Conservation (phyloP, 2,797 vertebrate genomes). For the Poeciliopsis paucimaculata region DNA sequence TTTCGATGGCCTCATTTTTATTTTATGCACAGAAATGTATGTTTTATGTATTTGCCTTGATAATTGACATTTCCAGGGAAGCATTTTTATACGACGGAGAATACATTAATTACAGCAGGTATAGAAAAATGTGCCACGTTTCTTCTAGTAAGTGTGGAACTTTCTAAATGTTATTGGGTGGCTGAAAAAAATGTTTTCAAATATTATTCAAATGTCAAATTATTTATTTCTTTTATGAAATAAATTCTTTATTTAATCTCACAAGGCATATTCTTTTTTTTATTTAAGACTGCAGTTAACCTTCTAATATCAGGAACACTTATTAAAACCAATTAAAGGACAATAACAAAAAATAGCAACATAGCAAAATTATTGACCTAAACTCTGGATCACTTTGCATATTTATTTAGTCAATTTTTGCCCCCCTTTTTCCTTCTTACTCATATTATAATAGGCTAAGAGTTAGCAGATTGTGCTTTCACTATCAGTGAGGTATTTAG, state of each 20-base stretch:
- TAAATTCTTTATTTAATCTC: constrained; percentile 9
- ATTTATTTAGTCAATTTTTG: background rate
- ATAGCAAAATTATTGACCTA: constrained; percentile 20
- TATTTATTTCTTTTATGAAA: constrained; percentile 10
- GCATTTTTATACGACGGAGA: constrained; percentile 9
- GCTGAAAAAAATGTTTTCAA: background rate
- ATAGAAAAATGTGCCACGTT: background rate
- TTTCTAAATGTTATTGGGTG: background rate
- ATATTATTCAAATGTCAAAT: background rate
- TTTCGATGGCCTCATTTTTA: constrained; percentile 19
- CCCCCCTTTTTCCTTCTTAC: background rate
- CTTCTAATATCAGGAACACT: constrained; percentile 2
- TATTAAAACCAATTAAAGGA: background rate
- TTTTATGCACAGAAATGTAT: constrained; percentile 4
- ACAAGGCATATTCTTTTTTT: background rate
- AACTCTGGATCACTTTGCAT: background rate
- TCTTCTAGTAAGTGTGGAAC: background rate
- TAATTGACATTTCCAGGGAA: constrained; percentile 25
- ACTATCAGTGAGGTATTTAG: background rate
- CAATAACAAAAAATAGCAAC: background rate
- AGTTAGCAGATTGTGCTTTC: background rate
- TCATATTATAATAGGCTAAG: background rate
- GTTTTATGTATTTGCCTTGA: constrained; percentile 13
- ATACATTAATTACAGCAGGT: background rate
- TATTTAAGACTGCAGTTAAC: constrained; percentile 22